phyloP scores from a whole-genome alignment of 2,797 vertebrate genomes.

The Xyrichtys novacula region DNA sequence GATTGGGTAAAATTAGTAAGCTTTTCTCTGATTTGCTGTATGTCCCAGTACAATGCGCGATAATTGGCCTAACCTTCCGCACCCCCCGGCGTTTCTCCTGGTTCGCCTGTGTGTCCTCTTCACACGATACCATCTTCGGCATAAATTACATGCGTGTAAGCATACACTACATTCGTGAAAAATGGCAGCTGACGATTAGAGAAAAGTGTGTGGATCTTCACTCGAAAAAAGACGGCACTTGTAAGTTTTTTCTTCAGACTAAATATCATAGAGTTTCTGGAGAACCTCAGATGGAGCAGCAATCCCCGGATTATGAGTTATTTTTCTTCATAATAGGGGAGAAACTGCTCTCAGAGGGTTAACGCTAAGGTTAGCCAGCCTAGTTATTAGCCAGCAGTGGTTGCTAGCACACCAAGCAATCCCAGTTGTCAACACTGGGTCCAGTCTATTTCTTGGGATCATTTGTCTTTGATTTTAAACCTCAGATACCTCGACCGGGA shows the following conservation, averaged over 20 bases:
- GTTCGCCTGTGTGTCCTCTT: not conserved
- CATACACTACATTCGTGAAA: conserved; percentile 78
- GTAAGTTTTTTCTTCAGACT: conserved; percentile 65
- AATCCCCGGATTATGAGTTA: not conserved
- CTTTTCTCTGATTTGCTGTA: conserved; percentile 37
- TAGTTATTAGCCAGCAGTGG: conserved; percentile 72
- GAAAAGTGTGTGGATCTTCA: conserved; percentile 75
- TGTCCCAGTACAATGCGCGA: rapidly evolving
- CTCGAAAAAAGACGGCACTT: conserved; percentile 64
- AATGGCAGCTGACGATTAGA: conserved; percentile 83
- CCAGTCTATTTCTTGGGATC: conserved; percentile 53
- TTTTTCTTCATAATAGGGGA: conserved; percentile 22
- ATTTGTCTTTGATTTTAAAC: not conserved
- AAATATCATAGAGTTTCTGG: conserved; percentile 12
- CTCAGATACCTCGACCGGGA: not conserved
- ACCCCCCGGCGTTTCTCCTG: not conserved
- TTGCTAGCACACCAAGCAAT: conserved; percentile 61
- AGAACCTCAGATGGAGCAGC: conserved; percentile 9
- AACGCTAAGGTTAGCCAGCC: conserved; percentile 75
- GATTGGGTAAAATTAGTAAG: conserved; percentile 55
- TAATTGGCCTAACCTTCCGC: conserved; percentile 45
- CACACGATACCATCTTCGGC: conserved; percentile 57
- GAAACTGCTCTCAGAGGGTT: conserved; percentile 58
- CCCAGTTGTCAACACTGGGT: conserved; percentile 79
- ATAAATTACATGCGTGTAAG: conserved; percentile 76